These are phyloP conservation scores for Varanus komodoensis DNA, from an alignment of 2,113 vertebrate genomes.

Conservation along the genomic window DNA sequence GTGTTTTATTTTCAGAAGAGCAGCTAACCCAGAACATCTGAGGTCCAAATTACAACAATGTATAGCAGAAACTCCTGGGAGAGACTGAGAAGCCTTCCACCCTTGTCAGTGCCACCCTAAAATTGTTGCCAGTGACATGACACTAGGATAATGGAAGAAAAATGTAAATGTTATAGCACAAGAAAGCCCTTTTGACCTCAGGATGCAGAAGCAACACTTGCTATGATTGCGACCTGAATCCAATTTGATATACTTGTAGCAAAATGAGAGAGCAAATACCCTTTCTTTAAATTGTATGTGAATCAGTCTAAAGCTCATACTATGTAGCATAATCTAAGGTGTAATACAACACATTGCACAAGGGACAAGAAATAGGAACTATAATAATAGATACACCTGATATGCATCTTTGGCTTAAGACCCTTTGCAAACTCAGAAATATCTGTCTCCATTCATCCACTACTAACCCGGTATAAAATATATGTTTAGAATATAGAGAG, in stretches of 20 bases:
- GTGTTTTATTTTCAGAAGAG: neutral
- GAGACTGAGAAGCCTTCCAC: neutral
- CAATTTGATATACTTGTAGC: slow-evolving; percentile 28
- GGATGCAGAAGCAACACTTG: slow-evolving; percentile 28
- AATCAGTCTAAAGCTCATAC: neutral
- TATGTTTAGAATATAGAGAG: neutral
- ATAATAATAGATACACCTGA: neutral
- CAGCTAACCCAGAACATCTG: neutral
- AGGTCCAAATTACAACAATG: neutral
- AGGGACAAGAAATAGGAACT: neutral
- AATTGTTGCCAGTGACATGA: neutral
- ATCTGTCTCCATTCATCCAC: neutral
- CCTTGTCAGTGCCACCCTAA: neutral
- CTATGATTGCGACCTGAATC: slow-evolving; percentile 38
- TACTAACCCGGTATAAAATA: slow-evolving; percentile 18
- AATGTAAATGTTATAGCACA: slow-evolving; percentile 25
- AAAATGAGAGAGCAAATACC: slow-evolving; percentile 23
- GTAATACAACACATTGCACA: neutral
- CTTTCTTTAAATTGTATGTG: slow-evolving; percentile 23
- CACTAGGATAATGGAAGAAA: slow-evolving; percentile 20
- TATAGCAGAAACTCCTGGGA: neutral
- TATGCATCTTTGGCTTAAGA: neutral
- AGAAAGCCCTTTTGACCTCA: slow-evolving; percentile 47
- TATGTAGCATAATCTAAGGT: neutral
- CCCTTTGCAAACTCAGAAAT: slow-evolving; percentile 19